A percentile compares a stretch with the other conserved stretches of the same genome.
These are phyloP conservation scores for Conus betulinus DNA, from an alignment of 1,140 invertebrate species.

Conservation along the genomic window DNA sequence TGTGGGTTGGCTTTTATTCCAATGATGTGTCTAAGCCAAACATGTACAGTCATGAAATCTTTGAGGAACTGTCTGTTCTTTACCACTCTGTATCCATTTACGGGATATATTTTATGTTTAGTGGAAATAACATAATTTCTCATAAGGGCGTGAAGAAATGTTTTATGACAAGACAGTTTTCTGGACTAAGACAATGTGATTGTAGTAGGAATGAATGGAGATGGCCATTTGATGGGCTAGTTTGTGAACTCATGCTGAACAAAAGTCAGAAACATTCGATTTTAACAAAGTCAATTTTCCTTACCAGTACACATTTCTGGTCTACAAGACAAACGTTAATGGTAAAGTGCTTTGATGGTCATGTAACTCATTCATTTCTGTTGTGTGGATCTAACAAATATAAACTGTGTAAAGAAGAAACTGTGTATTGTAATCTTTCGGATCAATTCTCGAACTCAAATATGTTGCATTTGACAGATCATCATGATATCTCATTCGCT, in stretches of 20 bases:
- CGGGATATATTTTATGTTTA: no score
- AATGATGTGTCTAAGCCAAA: not conserved
- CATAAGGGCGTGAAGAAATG: no score
- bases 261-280: not conserved
- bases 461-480: not conserved
- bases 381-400: not conserved
- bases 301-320: not conserved
- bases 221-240: not conserved
- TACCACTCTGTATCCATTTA: no score
- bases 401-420: not conserved
- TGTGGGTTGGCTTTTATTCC: not conserved
- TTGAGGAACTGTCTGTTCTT: not conserved
- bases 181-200: no score
- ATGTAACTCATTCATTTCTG: not conserved
- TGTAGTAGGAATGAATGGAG: no score
- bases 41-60: not conserved
- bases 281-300: not conserved
- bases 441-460: not conserved
- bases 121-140: no score
- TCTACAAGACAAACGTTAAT: not conserved
- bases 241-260: not conserved
- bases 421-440: not conserved
- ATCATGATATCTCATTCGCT: not conserved
- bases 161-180: no score
- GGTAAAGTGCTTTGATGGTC: conserved; percentile 17